Evolutionary conservation across 2,797 vertebrate genomes (phyloP), one percentile per base, ranked within the genome.

Genomic region (Eulemur rubriventer): DNA sequence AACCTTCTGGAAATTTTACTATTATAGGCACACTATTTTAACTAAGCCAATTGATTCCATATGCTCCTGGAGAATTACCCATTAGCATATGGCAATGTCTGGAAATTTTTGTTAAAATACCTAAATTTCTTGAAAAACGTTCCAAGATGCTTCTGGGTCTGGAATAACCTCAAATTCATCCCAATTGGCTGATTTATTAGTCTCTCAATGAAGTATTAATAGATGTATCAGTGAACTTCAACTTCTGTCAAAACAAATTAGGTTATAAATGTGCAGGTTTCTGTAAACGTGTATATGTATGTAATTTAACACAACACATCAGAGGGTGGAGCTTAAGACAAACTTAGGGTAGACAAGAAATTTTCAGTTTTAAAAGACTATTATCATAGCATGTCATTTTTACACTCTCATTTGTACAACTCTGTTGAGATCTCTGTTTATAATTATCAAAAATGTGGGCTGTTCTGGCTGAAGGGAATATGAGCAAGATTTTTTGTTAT

Each of bases 1-100:
- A 86, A 85, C 0, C 41, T 82, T 91, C 69, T 96, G 82, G 92
- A 94, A 85, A 83, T 86, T 91, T 96, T 94, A 46, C 83, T 93
- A 75, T 85, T 79, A 73, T 70, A 75, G 30, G 52, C 91, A 93
- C 16, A 72, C 38, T 79, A 33, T 65, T 91, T 85, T 92, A 94
- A 86, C 67, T 89, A 43, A 94, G 79, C 46, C 90, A 89, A 72
- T 35, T 35, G 52, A 91, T 88, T 78, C 61, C 82, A 95, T 90
- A 83, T 96, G 86, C 73, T 96, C 30, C 70, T 76, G 28, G 69
- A 92, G 70, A 90, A 91, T 67, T 41, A 90, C 22, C 67, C 22
- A 61, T 89, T 92, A 82, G 61, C 78, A 69, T 91, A 82, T 91
- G 72, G 72, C 33, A 33, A 35, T 93, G 73, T 95, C 52, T 93